Evolutionary conservation across 2,113 vertebrate genomes (phyloP).

Genomic region (Paedocypris sp.): DNA sequence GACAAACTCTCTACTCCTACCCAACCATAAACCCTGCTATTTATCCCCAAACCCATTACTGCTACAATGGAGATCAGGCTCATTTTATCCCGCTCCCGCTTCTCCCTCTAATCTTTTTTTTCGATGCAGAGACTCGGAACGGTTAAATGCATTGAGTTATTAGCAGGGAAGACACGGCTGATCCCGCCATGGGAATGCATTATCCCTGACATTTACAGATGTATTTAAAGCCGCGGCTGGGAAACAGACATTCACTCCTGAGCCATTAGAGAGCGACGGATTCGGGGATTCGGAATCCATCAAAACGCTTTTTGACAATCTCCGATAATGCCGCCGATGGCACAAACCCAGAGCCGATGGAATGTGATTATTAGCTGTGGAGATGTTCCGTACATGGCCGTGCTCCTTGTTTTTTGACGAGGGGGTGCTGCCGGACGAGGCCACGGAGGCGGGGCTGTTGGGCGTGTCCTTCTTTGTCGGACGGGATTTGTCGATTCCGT

Average conservation of each 20-base stretch:
- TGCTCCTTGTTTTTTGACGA: conserved; percentile 99
- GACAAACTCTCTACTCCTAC: conserved; percentile 58
- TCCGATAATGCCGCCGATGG: background rate
- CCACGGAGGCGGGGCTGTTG: conserved; percentile 91
- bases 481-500: conserved; percentile 90
- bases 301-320: conserved; percentile 28
- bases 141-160: conserved; percentile 63
- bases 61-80: conserved; percentile 55
- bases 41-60: conserved; percentile 67
- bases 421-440: conserved; percentile 95
- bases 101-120: conserved; percentile 57
- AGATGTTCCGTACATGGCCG: conserved; percentile 76
- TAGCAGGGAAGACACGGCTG: conserved; percentile 55
- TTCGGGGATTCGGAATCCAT: too few species aligned
- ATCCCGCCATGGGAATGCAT: conserved; percentile 59
- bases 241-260: conserved; percentile 53
- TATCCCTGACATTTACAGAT: conserved; percentile 61
- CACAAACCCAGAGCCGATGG: background rate
- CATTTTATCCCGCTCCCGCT: conserved; percentile 55
- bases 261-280: conserved; percentile 45
- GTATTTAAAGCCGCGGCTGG: conserved; percentile 48
- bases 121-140: conserved; percentile 50
- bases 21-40: conserved; percentile 58
- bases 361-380: background rate
- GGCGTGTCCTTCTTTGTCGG: conserved; percentile 95